Evolutionary conservation across 2,888 invertebrate species (phyloP).

Genomic region (Monopis laevigella): DNA sequence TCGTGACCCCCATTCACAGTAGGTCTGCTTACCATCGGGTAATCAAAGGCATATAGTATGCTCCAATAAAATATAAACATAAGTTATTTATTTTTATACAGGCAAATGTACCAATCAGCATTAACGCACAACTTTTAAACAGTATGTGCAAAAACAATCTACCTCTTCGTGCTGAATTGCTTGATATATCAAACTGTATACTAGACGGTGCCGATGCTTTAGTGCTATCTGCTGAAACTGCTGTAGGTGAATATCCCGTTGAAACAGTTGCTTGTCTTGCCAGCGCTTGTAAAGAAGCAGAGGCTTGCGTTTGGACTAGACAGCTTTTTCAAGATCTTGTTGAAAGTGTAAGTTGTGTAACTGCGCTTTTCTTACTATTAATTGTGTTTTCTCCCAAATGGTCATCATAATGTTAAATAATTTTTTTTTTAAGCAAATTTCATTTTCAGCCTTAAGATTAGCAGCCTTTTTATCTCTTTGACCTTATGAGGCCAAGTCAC

Average conservation of each 20-base stretch:
- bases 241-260: conserved; percentile 71
- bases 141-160: conserved; percentile 41
- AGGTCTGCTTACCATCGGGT: too few species aligned
- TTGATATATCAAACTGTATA: conserved; percentile 78
- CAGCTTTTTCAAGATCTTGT: conserved; percentile 47
- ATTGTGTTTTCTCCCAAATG: too few species aligned
- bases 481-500: too few species aligned
- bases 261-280: conserved; percentile 49
- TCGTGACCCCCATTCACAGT: too few species aligned
- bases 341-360: conserved; percentile 32
- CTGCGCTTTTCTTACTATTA: not conserved
- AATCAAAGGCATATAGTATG: not conserved
- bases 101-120: conserved; percentile 41
- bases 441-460: too few species aligned
- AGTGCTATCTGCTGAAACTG: conserved; percentile 75
- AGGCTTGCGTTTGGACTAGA: conserved; percentile 71
- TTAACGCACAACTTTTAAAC: conserved; percentile 41
- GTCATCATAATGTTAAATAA: too few species aligned
- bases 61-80: not conserved
- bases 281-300: conserved; percentile 72
- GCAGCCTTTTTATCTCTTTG: too few species aligned
- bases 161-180: conserved; percentile 68
- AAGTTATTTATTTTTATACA: conserved; percentile 19
- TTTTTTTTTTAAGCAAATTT: too few species aligned
- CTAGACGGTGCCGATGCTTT: conserved; percentile 77